Conservation (phyloP, 2,888 invertebrate species). For the Cybosia mesomella region DNA sequence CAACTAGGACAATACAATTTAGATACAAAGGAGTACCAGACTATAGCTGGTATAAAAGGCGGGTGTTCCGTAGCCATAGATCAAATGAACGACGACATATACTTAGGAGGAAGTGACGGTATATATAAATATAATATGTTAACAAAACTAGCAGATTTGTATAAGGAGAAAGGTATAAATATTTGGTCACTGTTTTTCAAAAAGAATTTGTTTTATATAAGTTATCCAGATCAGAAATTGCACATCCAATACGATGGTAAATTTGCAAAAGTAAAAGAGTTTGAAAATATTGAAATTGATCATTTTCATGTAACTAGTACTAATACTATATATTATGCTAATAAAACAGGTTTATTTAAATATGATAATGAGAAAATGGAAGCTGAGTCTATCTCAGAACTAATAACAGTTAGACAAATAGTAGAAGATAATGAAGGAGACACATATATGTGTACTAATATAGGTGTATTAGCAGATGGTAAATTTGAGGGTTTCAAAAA, state of each 20-base stretch:
- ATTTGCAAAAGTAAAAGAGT: slow-evolving; percentile 68
- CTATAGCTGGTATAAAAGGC: slow-evolving; percentile 67
- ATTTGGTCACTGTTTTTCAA: slow-evolving; percentile 70
- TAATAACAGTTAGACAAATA: slow-evolving; percentile 68
- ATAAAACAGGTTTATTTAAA: slow-evolving; percentile 68
- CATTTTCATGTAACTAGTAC: slow-evolving; percentile 60
- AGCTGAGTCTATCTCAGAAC: slow-evolving; percentile 56
- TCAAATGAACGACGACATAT: slow-evolving; percentile 64
- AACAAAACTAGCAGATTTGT: slow-evolving; percentile 67
- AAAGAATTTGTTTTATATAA: slow-evolving; percentile 70
- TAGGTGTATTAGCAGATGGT: slow-evolving; percentile 59
- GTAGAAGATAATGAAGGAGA: slow-evolving; percentile 68
- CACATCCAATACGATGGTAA: slow-evolving; percentile 67
- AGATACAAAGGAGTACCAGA: slow-evolving; percentile 60
- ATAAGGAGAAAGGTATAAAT: slow-evolving; percentile 68
- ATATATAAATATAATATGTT: slow-evolving; percentile 72
- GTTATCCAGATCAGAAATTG: slow-evolving; percentile 71
- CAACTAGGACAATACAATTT: slow-evolving; percentile 66
- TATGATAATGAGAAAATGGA: slow-evolving; percentile 55
- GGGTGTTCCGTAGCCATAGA: slow-evolving; percentile 73
- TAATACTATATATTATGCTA: slow-evolving; percentile 65
- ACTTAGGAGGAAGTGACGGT: slow-evolving; percentile 73
- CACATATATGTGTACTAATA: slow-evolving; percentile 67
- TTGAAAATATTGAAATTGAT: slow-evolving; percentile 69
- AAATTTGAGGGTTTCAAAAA: slow-evolving; percentile 56